phyloP scores from a whole-genome alignment of 2,888 invertebrate species.

The Cyclophora punctaria region DNA sequence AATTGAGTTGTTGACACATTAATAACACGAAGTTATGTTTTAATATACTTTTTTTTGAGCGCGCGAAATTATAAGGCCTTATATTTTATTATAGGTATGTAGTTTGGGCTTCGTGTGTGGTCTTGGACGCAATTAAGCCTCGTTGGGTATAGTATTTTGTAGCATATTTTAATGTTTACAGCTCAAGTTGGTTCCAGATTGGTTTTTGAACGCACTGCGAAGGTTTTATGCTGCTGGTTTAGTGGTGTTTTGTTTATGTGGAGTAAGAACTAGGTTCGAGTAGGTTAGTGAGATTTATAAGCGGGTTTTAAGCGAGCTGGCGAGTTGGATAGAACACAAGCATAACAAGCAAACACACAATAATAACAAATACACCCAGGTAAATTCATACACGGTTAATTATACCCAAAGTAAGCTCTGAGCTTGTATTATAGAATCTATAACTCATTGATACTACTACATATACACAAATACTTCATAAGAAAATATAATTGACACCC shows the following conservation, averaged over 20 bases:
- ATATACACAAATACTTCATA: too few species aligned
- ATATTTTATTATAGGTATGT: conserved; percentile 51
- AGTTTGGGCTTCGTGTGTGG: conserved; percentile 68
- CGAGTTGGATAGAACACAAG: too few species aligned
- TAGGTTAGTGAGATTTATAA: too few species aligned
- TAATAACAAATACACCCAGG: too few species aligned
- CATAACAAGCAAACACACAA: too few species aligned
- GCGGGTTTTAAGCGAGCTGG: too few species aligned
- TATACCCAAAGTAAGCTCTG: too few species aligned
- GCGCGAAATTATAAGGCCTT: conserved; percentile 69
- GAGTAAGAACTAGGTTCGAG: background rate
- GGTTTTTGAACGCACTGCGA: conserved; percentile 20
- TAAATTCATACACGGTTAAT: too few species aligned
- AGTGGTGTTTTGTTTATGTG: conserved; percentile 6
- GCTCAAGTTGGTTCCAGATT: conserved; percentile 26
- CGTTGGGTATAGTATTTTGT: conserved; percentile 37
- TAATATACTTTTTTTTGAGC: conserved; percentile 62
- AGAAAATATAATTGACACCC: too few species aligned
- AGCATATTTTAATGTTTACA: conserved; percentile 56
- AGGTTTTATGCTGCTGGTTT: conserved; percentile 19
- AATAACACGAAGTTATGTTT: conserved; percentile 71
- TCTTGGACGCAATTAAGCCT: conserved; percentile 55
- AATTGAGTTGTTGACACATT: conserved; percentile 76
- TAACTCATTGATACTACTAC: too few species aligned
- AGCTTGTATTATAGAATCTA: too few species aligned